phyloP scores from a whole-genome alignment of 2,797 vertebrate genomes.

The Taenioides sp. region DNA sequence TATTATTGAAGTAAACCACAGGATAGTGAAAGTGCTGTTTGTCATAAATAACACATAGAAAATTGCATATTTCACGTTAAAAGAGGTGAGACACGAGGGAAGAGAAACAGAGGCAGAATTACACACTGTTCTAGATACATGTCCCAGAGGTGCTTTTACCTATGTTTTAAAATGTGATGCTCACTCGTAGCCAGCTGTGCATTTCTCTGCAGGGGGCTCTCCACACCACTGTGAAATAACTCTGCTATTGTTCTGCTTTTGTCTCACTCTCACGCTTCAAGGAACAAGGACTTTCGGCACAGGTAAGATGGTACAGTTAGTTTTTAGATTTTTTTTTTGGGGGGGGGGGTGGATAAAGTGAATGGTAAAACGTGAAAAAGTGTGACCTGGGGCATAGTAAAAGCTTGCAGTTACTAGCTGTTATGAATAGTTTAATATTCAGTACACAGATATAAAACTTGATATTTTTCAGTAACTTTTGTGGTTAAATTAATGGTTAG shows the following conservation, averaged over 20 bases:
- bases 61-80: slow-evolving; percentile 19
- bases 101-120: slow-evolving; percentile 24
- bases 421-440: too few relatives aligned
- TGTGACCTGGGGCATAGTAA: too few relatives aligned
- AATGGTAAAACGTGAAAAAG: neutral
- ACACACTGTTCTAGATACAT: slow-evolving; percentile 36
- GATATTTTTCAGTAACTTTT: too few relatives aligned
- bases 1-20: neutral
- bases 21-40: slow-evolving; percentile 18
- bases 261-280: slow-evolving; percentile 65
- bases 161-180: slow-evolving; percentile 53
- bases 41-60: slow-evolving; percentile 28
- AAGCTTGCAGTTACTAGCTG: too few relatives aligned
- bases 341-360: neutral
- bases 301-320: slow-evolving; percentile 82
- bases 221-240: slow-evolving; percentile 64
- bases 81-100: slow-evolving; percentile 45
- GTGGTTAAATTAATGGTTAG: neutral
- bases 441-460: too few relatives aligned
- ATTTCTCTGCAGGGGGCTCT: slow-evolving; percentile 47
- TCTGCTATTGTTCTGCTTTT: slow-evolving; percentile 62
- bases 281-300: slow-evolving; percentile 99
- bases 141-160: slow-evolving; percentile 61
- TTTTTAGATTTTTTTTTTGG: neutral
- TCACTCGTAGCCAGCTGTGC: slow-evolving; percentile 49